These are phyloP conservation scores for Choloepus hoffmanni DNA, from an alignment of 2,113 vertebrate species.

Conservation along the genomic window DNA sequence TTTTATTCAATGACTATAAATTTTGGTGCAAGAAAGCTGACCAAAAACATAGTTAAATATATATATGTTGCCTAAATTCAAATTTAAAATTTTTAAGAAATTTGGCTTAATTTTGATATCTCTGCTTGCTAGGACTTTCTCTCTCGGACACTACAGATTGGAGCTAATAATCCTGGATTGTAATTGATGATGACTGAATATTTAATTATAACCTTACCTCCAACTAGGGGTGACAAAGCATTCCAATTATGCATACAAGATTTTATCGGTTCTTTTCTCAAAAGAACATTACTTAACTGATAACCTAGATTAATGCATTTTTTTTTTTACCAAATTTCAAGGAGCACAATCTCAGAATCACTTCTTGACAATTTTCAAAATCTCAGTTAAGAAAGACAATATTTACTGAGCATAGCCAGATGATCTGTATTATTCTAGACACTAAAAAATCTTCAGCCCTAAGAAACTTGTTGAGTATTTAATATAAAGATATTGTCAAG, in stretches of 20 bases:
- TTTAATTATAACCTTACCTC: not conserved
- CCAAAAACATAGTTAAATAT: not conserved
- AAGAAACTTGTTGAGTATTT: not conserved
- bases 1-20: not conserved
- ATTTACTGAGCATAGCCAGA: not conserved
- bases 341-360: not conserved
- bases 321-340: conserved; percentile 25
- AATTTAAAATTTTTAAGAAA: not conserved
- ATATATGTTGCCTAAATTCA: conserved; percentile 14
- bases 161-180: not conserved
- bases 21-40: not conserved
- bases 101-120: not conserved
- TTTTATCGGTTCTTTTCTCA: not conserved
- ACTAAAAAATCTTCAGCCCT: not conserved
- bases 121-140: not conserved
- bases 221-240: not conserved
- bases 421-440: not conserved
- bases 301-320: not conserved
- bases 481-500: not conserved
- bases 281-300: conserved; percentile 5
- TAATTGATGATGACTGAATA: not conserved
- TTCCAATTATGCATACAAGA: not conserved
- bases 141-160: not conserved
- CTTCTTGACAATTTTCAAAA: not conserved
- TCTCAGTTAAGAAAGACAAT: conserved; percentile 14